These are phyloP conservation scores for Orthonychiurus folsomi DNA, from an alignment of 2,888 invertebrate genomes.

Conservation along the genomic window DNA sequence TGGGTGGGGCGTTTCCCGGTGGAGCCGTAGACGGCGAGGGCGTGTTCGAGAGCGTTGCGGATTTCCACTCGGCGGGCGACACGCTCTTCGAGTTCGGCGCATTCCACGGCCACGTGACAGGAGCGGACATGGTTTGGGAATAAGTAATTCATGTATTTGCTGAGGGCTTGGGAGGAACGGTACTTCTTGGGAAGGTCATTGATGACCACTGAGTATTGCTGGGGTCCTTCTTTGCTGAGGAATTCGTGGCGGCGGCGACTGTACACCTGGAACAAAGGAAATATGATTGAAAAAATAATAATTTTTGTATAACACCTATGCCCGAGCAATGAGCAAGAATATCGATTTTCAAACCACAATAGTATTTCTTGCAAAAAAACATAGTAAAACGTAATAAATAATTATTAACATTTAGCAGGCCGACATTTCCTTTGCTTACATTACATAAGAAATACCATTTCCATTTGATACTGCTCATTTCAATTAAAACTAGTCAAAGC, in stretches of 20 bases:
- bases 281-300: too few species aligned
- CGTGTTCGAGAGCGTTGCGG: conserved; percentile 2
- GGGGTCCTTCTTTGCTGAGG: neutral
- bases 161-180: neutral
- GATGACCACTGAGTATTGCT: conserved; percentile 5
- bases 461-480: too few species aligned
- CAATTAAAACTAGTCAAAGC: too few species aligned
- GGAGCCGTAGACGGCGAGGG: neutral
- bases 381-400: too few species aligned
- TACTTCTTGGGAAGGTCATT: conserved; percentile 3
- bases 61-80: neutral
- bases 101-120: neutral
- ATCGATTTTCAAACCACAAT: too few species aligned
- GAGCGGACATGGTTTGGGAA: neutral
- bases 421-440: too few species aligned
- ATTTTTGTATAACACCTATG: too few species aligned
- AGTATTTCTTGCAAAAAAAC: too few species aligned
- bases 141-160: neutral
- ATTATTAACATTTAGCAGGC: too few species aligned
- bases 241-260: neutral
- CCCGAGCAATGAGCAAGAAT: too few species aligned
- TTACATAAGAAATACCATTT: too few species aligned
- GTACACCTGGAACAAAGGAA: conserved; percentile 3
- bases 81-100: neutral
- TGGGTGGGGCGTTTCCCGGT: neutral